Evolutionary conservation across 2,113 vertebrate species (phyloP).

Genomic region (Pardalotus punctatus): DNA sequence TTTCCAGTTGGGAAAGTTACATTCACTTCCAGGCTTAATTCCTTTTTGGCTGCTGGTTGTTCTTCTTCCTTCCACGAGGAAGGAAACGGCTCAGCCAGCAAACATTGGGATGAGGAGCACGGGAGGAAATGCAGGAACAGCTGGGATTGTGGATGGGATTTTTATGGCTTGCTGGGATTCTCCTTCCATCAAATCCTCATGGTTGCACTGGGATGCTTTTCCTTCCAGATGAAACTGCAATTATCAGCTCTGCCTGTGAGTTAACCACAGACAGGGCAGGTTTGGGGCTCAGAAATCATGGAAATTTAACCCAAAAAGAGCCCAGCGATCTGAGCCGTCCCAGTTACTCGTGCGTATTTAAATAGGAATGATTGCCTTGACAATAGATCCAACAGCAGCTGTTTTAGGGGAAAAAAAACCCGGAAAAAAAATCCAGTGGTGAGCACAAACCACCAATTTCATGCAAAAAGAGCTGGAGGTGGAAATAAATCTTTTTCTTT

Average conservation of each 20-base stretch:
- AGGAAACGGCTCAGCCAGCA: not conserved
- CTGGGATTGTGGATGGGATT: slow-evolving; percentile 12
- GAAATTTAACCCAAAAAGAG: not conserved
- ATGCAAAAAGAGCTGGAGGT: not conserved
- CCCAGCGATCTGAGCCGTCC: not conserved
- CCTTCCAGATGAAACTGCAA: not conserved
- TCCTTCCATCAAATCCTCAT: not conserved
- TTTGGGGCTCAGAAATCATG: not conserved
- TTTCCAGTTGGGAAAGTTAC: not conserved
- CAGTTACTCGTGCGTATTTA: not conserved
- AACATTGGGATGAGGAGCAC: not conserved
- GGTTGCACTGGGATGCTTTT: not conserved
- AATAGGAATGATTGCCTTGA: not conserved
- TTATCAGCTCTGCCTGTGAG: not conserved
- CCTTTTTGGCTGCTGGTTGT: not conserved
- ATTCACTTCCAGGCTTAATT: not conserved
- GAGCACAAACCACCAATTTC: not conserved
- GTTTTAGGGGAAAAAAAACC: not conserved
- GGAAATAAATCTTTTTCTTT: not conserved
- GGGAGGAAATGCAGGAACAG: slow-evolving; percentile 17
- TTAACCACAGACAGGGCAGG: not conserved
- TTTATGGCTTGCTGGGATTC: slow-evolving; percentile 24
- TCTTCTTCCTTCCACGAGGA: not conserved
- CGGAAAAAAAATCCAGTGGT: not conserved
- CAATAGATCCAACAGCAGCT: not conserved